Evolutionary conservation across 2,113 vertebrate genomes (phyloP), one percentile per base, ranked within the genome.

Genomic region (Holacanthus passer): DNA sequence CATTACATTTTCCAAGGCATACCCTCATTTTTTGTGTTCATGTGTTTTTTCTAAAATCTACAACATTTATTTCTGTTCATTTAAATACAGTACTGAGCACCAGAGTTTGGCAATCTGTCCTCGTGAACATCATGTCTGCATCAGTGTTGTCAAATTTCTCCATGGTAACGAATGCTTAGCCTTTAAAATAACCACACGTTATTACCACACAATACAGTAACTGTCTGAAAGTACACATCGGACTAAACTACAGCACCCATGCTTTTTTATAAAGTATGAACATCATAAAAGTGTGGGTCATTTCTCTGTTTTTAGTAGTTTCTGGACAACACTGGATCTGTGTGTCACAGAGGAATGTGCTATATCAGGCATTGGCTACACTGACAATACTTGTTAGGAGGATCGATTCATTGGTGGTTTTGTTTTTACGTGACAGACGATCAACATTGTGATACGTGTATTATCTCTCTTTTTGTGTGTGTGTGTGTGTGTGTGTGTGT

Each of bases 381-480:
- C 12, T 16, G 53, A 8, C 27, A 31, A 8, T 37, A 37, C 8
- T 37, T 37, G 35, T 4, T 37, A 37, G n/a, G n/a, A n/a, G n/a
- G n/a, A n/a, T n/a, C n/a, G n/a, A n/a, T n/a, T n/a, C n/a, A n/a
- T n/a, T n/a, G n/a, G n/a, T n/a, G n/a, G n/a, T n/a, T n/a, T n/a
- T n/a, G n/a, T n/a, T n/a, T n/a, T n/a, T n/a, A n/a, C n/a, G n/a
- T n/a, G n/a, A n/a, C 27, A 55, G 14, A 70, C 5, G 1, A 58
- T 37, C 4, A 39, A 9, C 29, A 48, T 0, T 47, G 32, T 64
- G 10, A 43, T 68, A 4, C 19, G 9, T 64, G 5, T 41, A 13
- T 70, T 52, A 2, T 43, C 16, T 67, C 47, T 69, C 4, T 67
- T 31, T 73, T 10, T 81, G 12, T n/a, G n/a, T n/a, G n/a, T n/a